These are phyloP conservation scores for Anthrax anthrax DNA, from an alignment of 2,888 invertebrate species.

Conservation along the genomic window DNA sequence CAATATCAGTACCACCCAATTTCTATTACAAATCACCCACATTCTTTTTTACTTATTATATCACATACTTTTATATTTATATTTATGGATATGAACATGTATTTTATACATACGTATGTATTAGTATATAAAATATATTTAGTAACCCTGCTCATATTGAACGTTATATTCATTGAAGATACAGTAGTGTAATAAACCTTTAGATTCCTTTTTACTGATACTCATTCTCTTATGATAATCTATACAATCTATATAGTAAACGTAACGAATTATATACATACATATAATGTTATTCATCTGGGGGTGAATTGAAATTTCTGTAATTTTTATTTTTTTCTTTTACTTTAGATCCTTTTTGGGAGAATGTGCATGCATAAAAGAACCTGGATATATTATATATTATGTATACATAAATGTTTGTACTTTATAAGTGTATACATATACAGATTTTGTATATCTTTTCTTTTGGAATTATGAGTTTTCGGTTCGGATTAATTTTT, in stretches of 20 bases:
- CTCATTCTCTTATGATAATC: too few relatives aligned
- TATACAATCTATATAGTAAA: too few relatives aligned
- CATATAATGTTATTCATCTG: neutral
- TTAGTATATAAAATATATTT: too few relatives aligned
- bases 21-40: too few relatives aligned
- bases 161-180: too few relatives aligned
- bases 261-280: neutral
- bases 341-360: neutral
- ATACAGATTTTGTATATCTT: constrained; percentile 3
- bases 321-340: neutral
- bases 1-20: too few relatives aligned
- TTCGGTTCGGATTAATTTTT: constrained; percentile 7
- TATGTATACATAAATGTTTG: neutral
- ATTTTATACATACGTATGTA: neutral
- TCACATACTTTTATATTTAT: too few relatives aligned
- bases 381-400: neutral
- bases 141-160: too few relatives aligned
- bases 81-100: neutral
- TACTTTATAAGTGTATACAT: constrained; percentile 1
- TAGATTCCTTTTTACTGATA: too few relatives aligned
- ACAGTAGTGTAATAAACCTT: too few relatives aligned
- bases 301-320: neutral
- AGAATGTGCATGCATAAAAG: too few relatives aligned
- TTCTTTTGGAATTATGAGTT: constrained; percentile 6
- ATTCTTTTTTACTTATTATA: too few relatives aligned